Evolutionary conservation across 2,113 vertebrate genomes (phyloP).

Genomic region (Rostratula benghalensis): DNA sequence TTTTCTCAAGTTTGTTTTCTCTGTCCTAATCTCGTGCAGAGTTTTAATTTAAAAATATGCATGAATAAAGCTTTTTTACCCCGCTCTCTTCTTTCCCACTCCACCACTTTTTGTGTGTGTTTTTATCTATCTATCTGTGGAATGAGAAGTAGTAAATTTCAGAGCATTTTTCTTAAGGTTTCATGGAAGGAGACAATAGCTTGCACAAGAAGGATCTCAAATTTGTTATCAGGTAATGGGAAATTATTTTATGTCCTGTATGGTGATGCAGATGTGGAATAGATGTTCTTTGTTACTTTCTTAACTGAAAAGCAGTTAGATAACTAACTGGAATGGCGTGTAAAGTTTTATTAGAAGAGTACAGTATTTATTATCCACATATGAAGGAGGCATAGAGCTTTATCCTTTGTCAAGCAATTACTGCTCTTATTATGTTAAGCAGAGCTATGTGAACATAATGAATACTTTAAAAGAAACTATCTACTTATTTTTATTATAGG

Average conservation of each 20-base stretch:
- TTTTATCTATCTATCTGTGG: neutral
- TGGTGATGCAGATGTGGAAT: neutral
- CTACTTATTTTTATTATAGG: neutral
- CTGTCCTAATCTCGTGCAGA: neutral
- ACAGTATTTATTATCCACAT: neutral
- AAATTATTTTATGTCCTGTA: neutral
- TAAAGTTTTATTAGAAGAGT: neutral
- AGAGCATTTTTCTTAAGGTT: neutral
- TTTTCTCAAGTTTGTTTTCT: neutral
- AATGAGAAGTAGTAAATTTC: neutral
- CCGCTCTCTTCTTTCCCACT: fast-evolving
- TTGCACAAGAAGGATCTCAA: neutral
- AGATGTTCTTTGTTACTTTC: neutral
- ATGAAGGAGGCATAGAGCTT: neutral
- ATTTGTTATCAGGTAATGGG: neutral
- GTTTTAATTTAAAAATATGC: neutral
- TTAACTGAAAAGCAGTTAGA: neutral
- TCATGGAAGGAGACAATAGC: neutral
- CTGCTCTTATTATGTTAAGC: neutral
- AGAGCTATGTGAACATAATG: neutral
- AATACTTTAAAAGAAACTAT: neutral
- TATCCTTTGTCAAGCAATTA: neutral
- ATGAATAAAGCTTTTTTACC: neutral
- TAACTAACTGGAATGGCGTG: neutral
- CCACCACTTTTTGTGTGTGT: neutral